Base-by-base conservation (phyloP, 2,888 invertebrate species). In the Chrysolina haemoptera region DNA sequence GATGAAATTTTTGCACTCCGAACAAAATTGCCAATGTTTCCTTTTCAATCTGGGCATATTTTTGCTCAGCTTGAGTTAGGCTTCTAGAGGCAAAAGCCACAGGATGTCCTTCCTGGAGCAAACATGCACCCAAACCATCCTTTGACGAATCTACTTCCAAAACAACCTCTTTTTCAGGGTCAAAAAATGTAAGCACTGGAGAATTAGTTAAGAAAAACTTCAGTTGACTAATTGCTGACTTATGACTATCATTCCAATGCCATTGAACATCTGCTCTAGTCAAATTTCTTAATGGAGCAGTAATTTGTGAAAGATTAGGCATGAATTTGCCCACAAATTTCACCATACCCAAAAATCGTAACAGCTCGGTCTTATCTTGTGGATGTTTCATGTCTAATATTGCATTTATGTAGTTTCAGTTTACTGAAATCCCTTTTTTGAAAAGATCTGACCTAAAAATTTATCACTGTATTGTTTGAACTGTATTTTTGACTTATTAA, bases 31-130 rank as follows among this genome's bases (percentile, higher is more conserved):
- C 84, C 59, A 87, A 76, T 1, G 84, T 69, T 76, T 87, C 85
- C 71, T 86, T 87, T 79, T 87, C 86, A 4, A 87, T 85, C 77
- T 88, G 86, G 9, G 85, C 62, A 46, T 62, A 70, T 12, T 27
- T 14, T n/a, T 50, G 9, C 35, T 67, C 67, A 20, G 14, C 16
- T 40, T 65, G n/a, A 14, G 65, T n/a, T 76, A 85, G 64, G 22
- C 78, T 81, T 74, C 82, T 16, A 40, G 84, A 85, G 8, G 83
- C 82, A 78, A 80, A 85, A 10, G 80, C n/a, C n/a, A n/a, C n/a
- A n/a, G n/a, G n/a, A n/a, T n/a, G n/a, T n/a, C n/a, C n/a, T n/a
- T n/a, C n/a, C n/a, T n/a, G n/a, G n/a, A n/a, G n/a, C n/a, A n/a
- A n/a, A n/a, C n/a, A n/a, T n/a, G n/a, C n/a, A n/a, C n/a, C n/a